phyloP scores from a whole-genome alignment of 2,113 vertebrate species.

The Rousettus leschenaultii region DNA sequence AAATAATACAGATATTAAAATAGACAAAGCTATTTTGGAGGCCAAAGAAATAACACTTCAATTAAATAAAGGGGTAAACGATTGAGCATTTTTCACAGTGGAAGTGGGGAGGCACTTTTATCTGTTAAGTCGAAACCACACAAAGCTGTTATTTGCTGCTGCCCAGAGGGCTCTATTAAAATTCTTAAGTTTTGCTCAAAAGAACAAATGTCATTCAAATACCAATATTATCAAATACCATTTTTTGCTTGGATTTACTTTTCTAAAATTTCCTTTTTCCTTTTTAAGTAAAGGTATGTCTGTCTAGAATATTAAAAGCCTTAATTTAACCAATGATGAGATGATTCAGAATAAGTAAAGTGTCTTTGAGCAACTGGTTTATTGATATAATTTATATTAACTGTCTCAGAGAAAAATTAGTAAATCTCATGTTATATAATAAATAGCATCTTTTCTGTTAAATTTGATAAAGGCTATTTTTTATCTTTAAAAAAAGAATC shows the following conservation, averaged over 20 bases:
- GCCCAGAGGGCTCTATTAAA: not conserved
- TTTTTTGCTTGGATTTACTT: not conserved
- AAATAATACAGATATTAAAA: not conserved
- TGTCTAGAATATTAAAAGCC: constrained; percentile 29
- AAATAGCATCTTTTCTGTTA: constrained; percentile 48
- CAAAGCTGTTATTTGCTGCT: not conserved
- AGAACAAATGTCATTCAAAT: not conserved
- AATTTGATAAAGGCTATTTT: not conserved
- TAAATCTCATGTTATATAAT: constrained; percentile 59
- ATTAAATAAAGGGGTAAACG: not conserved
- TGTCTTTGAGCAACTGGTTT: constrained; percentile 40
- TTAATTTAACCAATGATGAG: constrained; percentile 41
- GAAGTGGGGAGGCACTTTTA: not conserved
- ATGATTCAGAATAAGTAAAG: constrained; percentile 39
- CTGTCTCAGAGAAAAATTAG: constrained; percentile 66
- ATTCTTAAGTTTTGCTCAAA: not conserved
- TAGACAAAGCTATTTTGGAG: not conserved
- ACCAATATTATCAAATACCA: not conserved
- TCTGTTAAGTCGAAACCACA: not conserved
- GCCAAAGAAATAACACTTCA: not conserved
- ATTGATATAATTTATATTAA: constrained; percentile 42
- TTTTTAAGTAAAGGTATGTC: not conserved
- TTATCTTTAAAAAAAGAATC: not conserved
- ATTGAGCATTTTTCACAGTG: not conserved
- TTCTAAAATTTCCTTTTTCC: not conserved